Conservation (phyloP, 2,113 vertebrate species). For the Leucoraja erinaceus region DNA sequence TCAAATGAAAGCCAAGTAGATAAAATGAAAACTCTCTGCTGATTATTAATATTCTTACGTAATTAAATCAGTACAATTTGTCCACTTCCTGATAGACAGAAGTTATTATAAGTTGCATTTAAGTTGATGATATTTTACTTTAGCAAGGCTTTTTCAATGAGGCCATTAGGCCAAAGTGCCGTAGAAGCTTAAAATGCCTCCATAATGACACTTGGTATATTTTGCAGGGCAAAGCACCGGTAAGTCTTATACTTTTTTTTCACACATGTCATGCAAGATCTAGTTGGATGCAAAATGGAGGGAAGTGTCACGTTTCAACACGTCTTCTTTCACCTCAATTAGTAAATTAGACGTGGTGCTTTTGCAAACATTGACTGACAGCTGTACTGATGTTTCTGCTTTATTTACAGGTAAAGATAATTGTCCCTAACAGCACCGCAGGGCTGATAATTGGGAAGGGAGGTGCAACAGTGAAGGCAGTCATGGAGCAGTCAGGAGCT, state of each 20-base stretch:
- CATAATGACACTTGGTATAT: not conserved
- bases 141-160: not conserved
- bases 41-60: not conserved
- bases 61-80: not conserved
- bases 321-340: not conserved
- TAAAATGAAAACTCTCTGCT: not conserved
- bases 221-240: constrained; percentile 23
- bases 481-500: constrained; percentile 83
- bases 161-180: not conserved
- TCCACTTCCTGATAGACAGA: not conserved
- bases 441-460: constrained; percentile 84
- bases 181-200: not conserved
- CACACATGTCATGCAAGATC: not conserved
- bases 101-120: not conserved
- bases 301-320: not conserved
- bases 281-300: not conserved
- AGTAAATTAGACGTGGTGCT: not conserved
- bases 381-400: constrained; percentile 48
- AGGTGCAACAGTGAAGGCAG: constrained; percentile 81
- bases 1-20: not conserved
- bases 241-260: not conserved
- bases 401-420: constrained; percentile 83
- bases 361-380: not conserved
- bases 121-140: not conserved
- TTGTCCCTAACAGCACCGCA: constrained; percentile 84